Evolutionary conservation across 2,113 vertebrate species (phyloP), one percentile per base, ranked within the genome.

Genomic region (Tympanuchus pallidicinctus): DNA sequence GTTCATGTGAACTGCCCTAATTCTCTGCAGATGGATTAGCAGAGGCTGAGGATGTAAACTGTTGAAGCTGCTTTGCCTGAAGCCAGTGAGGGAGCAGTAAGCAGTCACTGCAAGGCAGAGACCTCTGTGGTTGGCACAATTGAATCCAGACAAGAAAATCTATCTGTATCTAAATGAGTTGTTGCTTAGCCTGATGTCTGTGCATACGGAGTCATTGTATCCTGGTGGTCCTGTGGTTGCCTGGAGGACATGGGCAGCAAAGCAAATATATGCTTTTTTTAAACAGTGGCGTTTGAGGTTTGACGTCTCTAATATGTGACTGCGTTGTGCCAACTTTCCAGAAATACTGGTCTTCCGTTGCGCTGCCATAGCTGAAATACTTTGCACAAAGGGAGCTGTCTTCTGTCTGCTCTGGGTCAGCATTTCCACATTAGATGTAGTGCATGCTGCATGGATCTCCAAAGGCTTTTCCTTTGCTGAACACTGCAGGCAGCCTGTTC

Each of bases 331-430:
- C 77, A 94, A 32, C 84, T 93, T 96, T 96, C 96, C 96, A 94
- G 95, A 96, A 96, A 93, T 92, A 93, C 95, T 94, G 61, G 86
- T 92, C 82, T 95, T 90, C 78, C 48, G 40, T 92, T 90, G 72
- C 82, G 21, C 80, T 83, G 52, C 77, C 79, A 59, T 95, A 67
- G 84, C 88, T 83, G 57, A 93, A 89, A 93, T 95, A 74, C 64
- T 89, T 97, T 42, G 1, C 8, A 42, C n/a, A 18, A 81, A 32
- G 80, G 90, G 89, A 85, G 52, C 92, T 5, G 28, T 43, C 73
- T 86, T 30, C 36, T 65, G 60, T 43, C 73, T 92, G 69, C 76
- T 74, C 61, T 45, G 65, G 74, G 79, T 77, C 54, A 13, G 57
- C 32, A 2, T 38, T 77, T 75, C 66, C 43, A 40, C 2, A 0